Evolutionary conservation across 2,888 invertebrate genomes (phyloP), one percentile per base, ranked within the genome.

Genomic region (Lumbricus terrestris): DNA sequence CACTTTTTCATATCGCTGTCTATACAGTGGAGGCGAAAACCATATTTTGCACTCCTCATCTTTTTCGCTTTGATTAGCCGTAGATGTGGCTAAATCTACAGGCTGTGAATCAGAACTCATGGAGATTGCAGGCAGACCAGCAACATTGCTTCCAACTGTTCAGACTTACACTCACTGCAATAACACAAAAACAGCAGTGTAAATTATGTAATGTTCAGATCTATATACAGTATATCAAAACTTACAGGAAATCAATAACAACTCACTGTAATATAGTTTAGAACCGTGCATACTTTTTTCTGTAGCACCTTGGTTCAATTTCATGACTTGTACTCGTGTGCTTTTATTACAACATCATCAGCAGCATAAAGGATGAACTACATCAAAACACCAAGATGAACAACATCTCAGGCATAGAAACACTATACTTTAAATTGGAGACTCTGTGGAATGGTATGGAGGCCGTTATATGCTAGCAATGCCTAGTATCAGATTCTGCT

Each of bases 1-100:
- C 18, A 82, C 89, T 89, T 69, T 89, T 16, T 34, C n/a, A 37
- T 89, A 89, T 35, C 89, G 33, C 82, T 89, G 89, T 82, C n/a
- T 34, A n/a, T 54, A 89, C 34, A 89, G n/a, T 1, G 89, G 89
- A 47, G 89, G 89, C 18, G 40, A 11, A 82, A 89, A 90, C 88
- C 88, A 88, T 35, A 54, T 88, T 34, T 88, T 38, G 37, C 37
- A 33, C 47, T 85, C 40, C 18, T 6, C 85, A 85, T 85, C 85
- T 35, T 18, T 33, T 4, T 33, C 6, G 85, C 69, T 11, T 69
- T n/a, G 69, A 69, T 69, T n/a, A 69, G 69, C 47, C 47, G 23
- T 23, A 47, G 47, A 47, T 47, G 47, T 47, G 47, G 47, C n/a
- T 29, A 69, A 69, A 29, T 69, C 69, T 69, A n/a, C 69, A 69